Base-by-base conservation (phyloP, 2,113 vertebrate genomes). In the Dromaius novaehollandiae region DNA sequence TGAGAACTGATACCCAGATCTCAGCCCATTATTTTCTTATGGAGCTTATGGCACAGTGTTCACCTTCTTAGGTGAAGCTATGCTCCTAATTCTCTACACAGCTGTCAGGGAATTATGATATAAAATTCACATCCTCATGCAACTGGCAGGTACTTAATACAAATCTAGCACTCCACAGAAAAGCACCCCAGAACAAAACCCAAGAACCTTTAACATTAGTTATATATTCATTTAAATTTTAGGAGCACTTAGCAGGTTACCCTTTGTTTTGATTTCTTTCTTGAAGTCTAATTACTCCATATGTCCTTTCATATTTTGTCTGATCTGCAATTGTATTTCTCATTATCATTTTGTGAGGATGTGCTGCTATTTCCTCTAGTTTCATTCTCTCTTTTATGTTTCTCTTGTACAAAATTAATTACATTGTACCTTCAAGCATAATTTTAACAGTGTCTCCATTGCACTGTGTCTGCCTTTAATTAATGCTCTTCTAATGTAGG, bases 371-470 rank as follows among this genome's bases (percentile, higher is more conserved):
- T 97, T 98, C 97, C 96, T 98, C 97, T 42, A 26, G 75, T 96
- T 97, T 97, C 96, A 79, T 94, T 97, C 94, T 92, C 89, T 78
- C 97, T 98, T 97, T 98, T 96, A 98, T 98, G 97, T 97, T 98
- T 97, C 86, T 6, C 96, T 97, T 98, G 97, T 98, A 98, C 96
- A 96, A 98, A 98, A 98, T 98, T 98, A 98, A 98, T 98, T 98
- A 98, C 97, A 97, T 95, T 98, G 96, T 97, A 98, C 98, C 98
- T 98, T 97, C 98, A 97, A 98, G 98, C 98, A 95, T 97, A 94
- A 95, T 98, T 98, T 98, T 95, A 96, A 95, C 96, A 96, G 95
- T 93, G 94, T 97, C 97, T 97, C 93, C 83, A 32, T 86, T 97
- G 97, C 96, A 89, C 94, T 96, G 96, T 76, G 93, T 82, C 97